A percentile compares a stretch with the other conserved stretches of the same genome.
Conservation (phyloP, 1,140 invertebrate genomes). For the Episyrphus balteatus region DNA sequence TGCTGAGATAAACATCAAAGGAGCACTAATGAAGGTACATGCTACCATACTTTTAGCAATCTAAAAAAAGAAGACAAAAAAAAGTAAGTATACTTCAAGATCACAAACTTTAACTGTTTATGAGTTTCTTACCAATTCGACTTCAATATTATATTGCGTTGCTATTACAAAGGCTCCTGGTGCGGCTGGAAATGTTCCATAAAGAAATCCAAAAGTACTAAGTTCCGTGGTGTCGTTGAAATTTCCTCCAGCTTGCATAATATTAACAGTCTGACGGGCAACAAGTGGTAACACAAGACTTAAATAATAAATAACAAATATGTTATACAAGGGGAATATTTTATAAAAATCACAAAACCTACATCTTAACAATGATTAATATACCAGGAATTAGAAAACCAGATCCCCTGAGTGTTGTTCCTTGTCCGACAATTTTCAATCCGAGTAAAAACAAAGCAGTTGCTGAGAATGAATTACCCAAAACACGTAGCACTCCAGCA, state of each 20-base stretch:
- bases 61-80: constrained; percentile 37
- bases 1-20: constrained; percentile 89
- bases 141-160: constrained; percentile 71
- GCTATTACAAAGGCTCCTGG: constrained; percentile 93
- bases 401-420: constrained; percentile 61
- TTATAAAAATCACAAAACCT: constrained; percentile 33
- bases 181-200: constrained; percentile 90
- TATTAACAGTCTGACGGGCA: constrained; percentile 71
- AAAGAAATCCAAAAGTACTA: constrained; percentile 89
- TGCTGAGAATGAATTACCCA: constrained; percentile 82
- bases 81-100: constrained; percentile 1
- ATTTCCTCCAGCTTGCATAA: constrained; percentile 56
- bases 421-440: constrained; percentile 84
- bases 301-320: constrained; percentile 14
- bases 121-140: constrained; percentile 60
- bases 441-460: constrained; percentile 84
- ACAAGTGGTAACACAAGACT: constrained; percentile 79
- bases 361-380: constrained; percentile 82
- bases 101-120: background rate
- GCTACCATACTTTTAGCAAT: constrained; percentile 86
- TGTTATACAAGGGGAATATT: too few relatives aligned
- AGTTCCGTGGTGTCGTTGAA: constrained; percentile 63
- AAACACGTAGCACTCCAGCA: constrained; percentile 61
- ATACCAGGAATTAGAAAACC: constrained; percentile 72
- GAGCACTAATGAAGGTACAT: constrained; percentile 86